Evolutionary conservation across 2,797 vertebrate species (phyloP), one percentile per base, ranked within the genome.

Genomic region (Pseudochromis fuscus): DNA sequence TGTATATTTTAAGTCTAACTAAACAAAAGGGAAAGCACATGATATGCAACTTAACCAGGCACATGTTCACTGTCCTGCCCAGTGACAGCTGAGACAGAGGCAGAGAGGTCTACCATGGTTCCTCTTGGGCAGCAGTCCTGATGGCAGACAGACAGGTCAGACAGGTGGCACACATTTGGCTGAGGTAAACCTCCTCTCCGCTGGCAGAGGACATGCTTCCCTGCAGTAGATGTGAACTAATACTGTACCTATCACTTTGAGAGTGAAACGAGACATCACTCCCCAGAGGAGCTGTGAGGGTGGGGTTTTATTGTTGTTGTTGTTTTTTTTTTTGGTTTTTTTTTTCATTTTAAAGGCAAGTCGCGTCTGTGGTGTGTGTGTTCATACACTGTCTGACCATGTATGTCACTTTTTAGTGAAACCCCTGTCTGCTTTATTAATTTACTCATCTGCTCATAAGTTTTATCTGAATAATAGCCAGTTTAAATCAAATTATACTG

Each of bases 121-220:
- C 21, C 37, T 82, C n/a, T 48, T 66, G 75, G 66, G 71, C 63
- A 58, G 60, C n/a, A 66, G 78, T 33, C 69, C 62, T 48, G 53
- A 67, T 72, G 44, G 64, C 78, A 37, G 83, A 81, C 72, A 79
- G 79, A 82, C 69, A 75, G 72, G 58, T 72, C 67, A 72, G 84
- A 88, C 88, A 92, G 87, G 87, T 89, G 89, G 81, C 75, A 50
- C 68, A 70, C 75, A 83, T 71, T 88, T 83, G 81, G 73, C 60
- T 21, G 72, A 66, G 71, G 79, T 89, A 81, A 90, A 87, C 81
- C 76, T 86, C 56, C 67, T 40, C 77, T 63, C 60, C 35, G 25
- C 68, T 84, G 77, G 64, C 76, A 76, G 73, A 72, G 63, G 86
- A 80, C 69, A 69, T 23, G 23, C 77, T 46, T 59, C 69, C 77